These are phyloP conservation scores for Erpornis zantholeuca DNA, from an alignment of 2,113 vertebrate genomes.

Conservation along the genomic window DNA sequence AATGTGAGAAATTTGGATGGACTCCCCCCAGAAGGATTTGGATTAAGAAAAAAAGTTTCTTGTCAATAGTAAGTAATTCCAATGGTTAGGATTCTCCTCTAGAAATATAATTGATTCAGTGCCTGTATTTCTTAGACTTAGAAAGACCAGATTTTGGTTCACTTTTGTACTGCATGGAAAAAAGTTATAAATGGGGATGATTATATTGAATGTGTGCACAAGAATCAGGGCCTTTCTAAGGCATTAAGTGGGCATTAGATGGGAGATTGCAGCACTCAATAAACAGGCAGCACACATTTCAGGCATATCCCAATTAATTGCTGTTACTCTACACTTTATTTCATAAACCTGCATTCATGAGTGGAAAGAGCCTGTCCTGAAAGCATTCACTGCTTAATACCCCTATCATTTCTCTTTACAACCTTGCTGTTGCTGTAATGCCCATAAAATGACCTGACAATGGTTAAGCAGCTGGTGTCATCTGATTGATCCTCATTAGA, in stretches of 20 bases:
- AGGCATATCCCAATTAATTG: background rate
- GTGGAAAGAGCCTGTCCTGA: background rate
- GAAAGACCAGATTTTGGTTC: background rate
- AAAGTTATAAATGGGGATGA: background rate
- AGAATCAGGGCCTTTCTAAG: background rate
- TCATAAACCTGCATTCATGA: background rate
- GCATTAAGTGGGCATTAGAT: background rate
- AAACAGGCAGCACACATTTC: background rate
- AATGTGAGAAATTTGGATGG: background rate
- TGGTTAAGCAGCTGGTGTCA: background rate
- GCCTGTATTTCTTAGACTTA: background rate
- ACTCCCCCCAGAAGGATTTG: background rate
- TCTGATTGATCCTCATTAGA: background rate
- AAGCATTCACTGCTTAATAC: background rate
- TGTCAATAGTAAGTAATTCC: background rate
- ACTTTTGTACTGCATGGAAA: background rate
- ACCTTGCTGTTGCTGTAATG: background rate
- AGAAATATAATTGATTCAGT: background rate
- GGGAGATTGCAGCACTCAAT: background rate
- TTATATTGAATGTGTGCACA: background rate
- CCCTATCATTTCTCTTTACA: constrained; percentile 5
- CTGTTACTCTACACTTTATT: background rate
- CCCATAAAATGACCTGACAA: constrained; percentile 1
- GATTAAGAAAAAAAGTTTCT: background rate
- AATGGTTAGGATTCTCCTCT: background rate